Conservation (phyloP, 2,797 vertebrate species). For the Sus cebifrons region DNA sequence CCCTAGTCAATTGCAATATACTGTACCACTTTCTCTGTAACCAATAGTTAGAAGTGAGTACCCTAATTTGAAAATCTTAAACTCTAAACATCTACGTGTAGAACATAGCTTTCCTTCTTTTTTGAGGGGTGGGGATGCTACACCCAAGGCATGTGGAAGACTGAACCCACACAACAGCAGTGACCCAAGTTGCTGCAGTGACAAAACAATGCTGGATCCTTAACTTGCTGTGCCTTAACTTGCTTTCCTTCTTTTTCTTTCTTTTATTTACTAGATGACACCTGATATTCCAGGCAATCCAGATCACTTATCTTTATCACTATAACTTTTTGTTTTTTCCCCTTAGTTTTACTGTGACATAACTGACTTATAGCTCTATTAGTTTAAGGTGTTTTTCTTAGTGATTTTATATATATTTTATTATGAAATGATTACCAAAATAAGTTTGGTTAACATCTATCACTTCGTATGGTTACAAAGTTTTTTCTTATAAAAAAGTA, state of each 20-base stretch:
- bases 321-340: not conserved
- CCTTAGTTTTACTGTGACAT: not conserved
- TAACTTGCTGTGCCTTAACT: too few species aligned
- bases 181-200: too few species aligned
- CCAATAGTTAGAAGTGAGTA: not conserved
- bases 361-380: not conserved
- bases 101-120: not conserved
- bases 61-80: not conserved
- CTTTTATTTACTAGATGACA: not conserved
- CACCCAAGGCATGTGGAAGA: too few species aligned
- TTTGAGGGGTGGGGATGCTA: not conserved
- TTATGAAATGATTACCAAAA: not conserved
- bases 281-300: not conserved
- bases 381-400: not conserved
- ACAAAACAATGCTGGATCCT: too few species aligned
- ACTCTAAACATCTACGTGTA: not conserved
- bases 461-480: not conserved
- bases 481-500: not conserved
- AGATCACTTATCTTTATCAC: not conserved
- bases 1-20: not conserved
- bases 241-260: not conserved
- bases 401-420: not conserved
- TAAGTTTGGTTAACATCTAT: constrained; percentile 2
- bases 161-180: too few species aligned
- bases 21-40: not conserved